phyloP scores from a whole-genome alignment of 2,888 invertebrate genomes.

The Homarus gammarus region DNA sequence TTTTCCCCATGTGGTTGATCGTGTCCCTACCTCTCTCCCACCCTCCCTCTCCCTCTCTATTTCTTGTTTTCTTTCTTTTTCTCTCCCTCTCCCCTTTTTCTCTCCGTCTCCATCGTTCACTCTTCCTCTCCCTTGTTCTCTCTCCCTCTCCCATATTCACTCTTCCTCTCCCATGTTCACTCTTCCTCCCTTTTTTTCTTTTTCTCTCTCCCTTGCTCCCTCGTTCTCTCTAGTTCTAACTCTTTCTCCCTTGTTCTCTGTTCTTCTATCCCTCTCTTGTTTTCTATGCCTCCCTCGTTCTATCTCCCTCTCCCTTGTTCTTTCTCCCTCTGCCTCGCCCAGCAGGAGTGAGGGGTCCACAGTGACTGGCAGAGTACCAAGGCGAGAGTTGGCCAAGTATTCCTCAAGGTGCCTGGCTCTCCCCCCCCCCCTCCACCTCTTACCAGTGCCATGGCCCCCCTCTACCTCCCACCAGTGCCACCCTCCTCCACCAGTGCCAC shows the following conservation, averaged over 20 bases:
- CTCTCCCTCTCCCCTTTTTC: neutral
- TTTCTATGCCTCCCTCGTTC: too few species aligned
- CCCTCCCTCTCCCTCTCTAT: slow-evolving; percentile 15
- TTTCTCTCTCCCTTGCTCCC: neutral
- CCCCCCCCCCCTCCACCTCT: neutral
- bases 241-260: neutral
- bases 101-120: neutral
- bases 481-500: too few species aligned
- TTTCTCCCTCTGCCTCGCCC: neutral
- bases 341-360: neutral
- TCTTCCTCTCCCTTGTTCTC: neutral
- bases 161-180: neutral
- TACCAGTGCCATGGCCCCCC: too few species aligned
- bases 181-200: neutral
- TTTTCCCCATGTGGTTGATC: too few species aligned
- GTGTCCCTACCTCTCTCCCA: too few species aligned
- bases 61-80: neutral
- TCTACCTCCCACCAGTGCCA: neutral
- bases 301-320: neutral
- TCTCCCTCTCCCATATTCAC: neutral
- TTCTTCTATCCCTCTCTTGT: neutral
- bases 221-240: neutral
- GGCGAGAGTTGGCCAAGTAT: neutral
- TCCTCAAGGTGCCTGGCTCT: neutral
- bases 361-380: neutral